Evolutionary conservation across 2,797 vertebrate species (phyloP).

Genomic region (Monodelphis domestica): DNA sequence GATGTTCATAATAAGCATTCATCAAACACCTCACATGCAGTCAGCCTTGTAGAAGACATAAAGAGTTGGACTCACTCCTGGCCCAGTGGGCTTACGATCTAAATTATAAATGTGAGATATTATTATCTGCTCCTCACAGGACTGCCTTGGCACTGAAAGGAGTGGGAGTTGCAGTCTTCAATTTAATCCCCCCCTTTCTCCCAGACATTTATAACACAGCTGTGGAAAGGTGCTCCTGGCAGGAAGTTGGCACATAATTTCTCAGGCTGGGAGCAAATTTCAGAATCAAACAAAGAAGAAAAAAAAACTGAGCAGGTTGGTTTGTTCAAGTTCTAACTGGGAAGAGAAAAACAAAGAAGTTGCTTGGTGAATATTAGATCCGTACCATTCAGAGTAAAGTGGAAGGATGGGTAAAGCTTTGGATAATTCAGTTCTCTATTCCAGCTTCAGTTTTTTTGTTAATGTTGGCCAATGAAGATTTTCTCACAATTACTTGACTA

Average conservation of each 20-base stretch:
- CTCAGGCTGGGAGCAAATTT: conserved; percentile 68
- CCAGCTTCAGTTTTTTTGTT: conserved; percentile 35
- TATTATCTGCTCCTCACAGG: conserved; percentile 75
- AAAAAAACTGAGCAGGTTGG: conserved; percentile 56
- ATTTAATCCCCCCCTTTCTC: conserved; percentile 72
- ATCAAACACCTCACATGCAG: conserved; percentile 64
- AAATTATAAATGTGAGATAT: conserved; percentile 76
- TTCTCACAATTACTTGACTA: background rate
- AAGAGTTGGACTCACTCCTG: conserved; percentile 60
- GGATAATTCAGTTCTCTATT: background rate
- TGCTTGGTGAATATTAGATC: background rate
- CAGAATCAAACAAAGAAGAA: conserved; percentile 58
- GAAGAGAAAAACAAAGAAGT: background rate
- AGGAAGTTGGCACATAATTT: conserved; percentile 71
- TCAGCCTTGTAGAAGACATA: conserved; percentile 47
- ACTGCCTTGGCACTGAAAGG: conserved; percentile 61
- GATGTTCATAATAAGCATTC: conserved; percentile 54
- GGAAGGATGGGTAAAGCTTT: conserved; percentile 19
- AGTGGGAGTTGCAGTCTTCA: conserved; percentile 65
- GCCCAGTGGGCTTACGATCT: conserved; percentile 64
- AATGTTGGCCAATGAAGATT: conserved; percentile 24
- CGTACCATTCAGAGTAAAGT: background rate
- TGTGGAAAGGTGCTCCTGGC: conserved; percentile 74
- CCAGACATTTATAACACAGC: conserved; percentile 75
- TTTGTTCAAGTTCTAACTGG: conserved; percentile 60